Evolutionary conservation across 53 echinoderm and acorn worm genomes (phyloP).

Genomic region (Astropecten irregularis): DNA sequence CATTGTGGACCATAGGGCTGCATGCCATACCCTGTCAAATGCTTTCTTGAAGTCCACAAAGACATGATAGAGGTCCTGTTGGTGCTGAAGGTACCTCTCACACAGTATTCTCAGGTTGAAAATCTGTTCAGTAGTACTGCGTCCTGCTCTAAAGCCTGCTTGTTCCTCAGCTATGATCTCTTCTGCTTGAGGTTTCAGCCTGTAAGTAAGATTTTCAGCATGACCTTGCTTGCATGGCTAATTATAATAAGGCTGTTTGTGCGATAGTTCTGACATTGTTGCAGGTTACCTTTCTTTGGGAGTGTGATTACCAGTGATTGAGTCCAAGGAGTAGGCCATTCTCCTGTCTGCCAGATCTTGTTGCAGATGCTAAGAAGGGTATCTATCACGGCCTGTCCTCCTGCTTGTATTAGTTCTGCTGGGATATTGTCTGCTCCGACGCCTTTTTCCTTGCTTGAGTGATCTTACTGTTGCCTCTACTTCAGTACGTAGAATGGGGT

Average conservation of each 20-base stretch:
- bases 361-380: constrained; percentile 32
- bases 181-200: constrained; percentile 20
- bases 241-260: constrained; percentile 52
- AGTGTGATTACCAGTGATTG: constrained; percentile 37
- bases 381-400: not conserved
- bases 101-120: not conserved
- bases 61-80: not conserved
- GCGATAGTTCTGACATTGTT: constrained; percentile 31
- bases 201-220: constrained; percentile 13
- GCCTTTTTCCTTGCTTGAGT: no score
- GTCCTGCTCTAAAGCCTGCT: constrained; percentile 19
- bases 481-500: not conserved
- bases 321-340: constrained; percentile 42
- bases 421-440: constrained; percentile 51
- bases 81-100: not conserved
- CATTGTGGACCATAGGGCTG: constrained; percentile 32
- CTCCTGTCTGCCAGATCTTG: not conserved
- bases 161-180: constrained; percentile 36
- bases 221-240: constrained; percentile 35
- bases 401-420: constrained; percentile 7
- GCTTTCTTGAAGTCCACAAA: not conserved
- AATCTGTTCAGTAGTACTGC: constrained; percentile 13
- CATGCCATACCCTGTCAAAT: no score
- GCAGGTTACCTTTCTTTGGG: constrained; percentile 44
- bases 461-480: not conserved